Evolutionary conservation across 2,888 invertebrate genomes (phyloP).

Genomic region (Ephialtes manifestator): DNA sequence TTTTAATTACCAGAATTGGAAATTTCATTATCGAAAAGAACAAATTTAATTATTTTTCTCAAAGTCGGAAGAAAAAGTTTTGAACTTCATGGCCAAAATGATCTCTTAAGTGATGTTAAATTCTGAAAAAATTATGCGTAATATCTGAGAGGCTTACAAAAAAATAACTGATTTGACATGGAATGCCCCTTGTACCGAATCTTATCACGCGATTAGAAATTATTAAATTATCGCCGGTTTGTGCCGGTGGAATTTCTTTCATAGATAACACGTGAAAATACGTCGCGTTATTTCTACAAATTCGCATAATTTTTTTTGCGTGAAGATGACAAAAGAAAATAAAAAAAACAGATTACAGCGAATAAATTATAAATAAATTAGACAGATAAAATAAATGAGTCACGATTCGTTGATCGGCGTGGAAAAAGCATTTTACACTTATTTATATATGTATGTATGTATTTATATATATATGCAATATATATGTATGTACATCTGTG

Average conservation of each 20-base stretch:
- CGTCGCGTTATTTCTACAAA: background rate
- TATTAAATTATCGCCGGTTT: background rate
- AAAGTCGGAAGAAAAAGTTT: too few relatives aligned
- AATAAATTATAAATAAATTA: slow-evolving; percentile 2
- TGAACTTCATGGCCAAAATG: too few relatives aligned
- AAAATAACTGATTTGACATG: too few relatives aligned
- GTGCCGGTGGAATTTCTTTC: background rate
- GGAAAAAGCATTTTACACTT: slow-evolving; percentile 18
- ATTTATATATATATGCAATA: slow-evolving; percentile 23
- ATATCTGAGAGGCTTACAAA: too few relatives aligned
- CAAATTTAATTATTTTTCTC: too few relatives aligned
- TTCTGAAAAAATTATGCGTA: too few relatives aligned
- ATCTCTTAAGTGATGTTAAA: too few relatives aligned
- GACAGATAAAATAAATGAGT: background rate
- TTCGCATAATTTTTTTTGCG: slow-evolving; percentile 8
- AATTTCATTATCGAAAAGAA: too few relatives aligned
- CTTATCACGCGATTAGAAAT: background rate
- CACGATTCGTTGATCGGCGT: slow-evolving; percentile 9
- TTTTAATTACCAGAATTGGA: too few relatives aligned
- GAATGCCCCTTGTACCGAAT: background rate
- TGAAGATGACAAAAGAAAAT: background rate
- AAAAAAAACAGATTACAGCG: background rate
- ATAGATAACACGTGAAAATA: background rate
- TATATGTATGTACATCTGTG: slow-evolving; percentile 70
- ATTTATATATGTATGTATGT: slow-evolving; percentile 63